A percentile compares a stretch with the other conserved stretches of the same genome.
These are phyloP conservation scores for Clamator glandarius DNA, from an alignment of 2,797 vertebrate species.

Conservation along the genomic window DNA sequence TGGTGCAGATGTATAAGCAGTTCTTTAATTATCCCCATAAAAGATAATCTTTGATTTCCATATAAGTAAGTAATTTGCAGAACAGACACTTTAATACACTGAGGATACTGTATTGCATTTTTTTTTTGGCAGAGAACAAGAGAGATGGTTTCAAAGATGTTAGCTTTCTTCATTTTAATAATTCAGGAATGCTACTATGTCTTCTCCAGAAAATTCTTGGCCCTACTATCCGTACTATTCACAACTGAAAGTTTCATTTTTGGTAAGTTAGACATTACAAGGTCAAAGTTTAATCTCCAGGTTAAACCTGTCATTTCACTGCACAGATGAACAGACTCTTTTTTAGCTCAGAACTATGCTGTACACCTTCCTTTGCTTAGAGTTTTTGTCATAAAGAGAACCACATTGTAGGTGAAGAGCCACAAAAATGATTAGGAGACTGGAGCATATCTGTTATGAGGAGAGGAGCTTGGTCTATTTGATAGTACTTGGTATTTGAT, in stretches of 20 bases:
- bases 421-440: too few species aligned
- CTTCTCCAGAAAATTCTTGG: neutral
- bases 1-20: neutral
- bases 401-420: too few species aligned
- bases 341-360: neutral
- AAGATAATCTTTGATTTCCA: neutral
- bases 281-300: neutral
- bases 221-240: neutral
- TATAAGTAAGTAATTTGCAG: neutral
- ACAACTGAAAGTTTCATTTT: neutral
- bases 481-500: too few species aligned
- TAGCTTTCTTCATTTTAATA: neutral
- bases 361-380: neutral
- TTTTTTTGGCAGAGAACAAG: neutral
- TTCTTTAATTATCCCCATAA: neutral
- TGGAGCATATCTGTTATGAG: too few species aligned
- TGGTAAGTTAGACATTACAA: neutral
- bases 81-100: neutral
- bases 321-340: neutral
- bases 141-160: neutral
- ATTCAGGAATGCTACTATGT: neutral
- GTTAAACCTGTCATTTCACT: neutral
- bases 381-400: neutral
- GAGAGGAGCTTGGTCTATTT: too few species aligned
- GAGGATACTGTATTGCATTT: accelerated